A percentile compares a stretch with the other conserved stretches of the same genome.
These are phyloP conservation scores for Myotis yumanensis DNA, from an alignment of 2,113 vertebrate species.

Conservation along the genomic window DNA sequence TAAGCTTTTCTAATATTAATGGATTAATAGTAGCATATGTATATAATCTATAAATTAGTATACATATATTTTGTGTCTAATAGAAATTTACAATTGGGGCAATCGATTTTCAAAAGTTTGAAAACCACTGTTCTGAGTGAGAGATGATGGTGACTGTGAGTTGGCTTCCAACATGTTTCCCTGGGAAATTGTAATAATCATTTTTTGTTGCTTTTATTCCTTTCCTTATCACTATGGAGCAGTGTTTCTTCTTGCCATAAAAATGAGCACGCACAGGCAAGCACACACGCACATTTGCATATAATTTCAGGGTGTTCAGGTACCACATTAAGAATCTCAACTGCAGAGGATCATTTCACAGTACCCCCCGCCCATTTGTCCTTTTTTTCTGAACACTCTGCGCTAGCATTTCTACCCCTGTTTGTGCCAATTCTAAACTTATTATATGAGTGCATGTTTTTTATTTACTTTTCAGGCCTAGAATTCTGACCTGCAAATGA, in stretches of 20 bases:
- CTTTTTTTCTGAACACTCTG: not conserved
- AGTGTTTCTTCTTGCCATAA: constrained; percentile 68
- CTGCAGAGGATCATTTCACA: constrained; percentile 1
- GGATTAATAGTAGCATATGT: not conserved
- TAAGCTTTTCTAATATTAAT: not conserved
- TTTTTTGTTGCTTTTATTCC: constrained; percentile 69
- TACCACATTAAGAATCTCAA: constrained; percentile 53
- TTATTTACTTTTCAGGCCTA: not conserved
- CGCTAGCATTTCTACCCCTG: not conserved
- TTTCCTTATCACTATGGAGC: constrained; percentile 72
- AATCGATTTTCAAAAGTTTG: constrained; percentile 55
- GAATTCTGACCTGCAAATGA: constrained; percentile 21
- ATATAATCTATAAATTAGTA: constrained; percentile 31
- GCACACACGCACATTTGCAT: constrained; percentile 58
- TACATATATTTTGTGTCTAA: not conserved
- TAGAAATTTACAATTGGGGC: not conserved
- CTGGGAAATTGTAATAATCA: constrained; percentile 63
- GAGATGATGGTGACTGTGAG: not conserved
- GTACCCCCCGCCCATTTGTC: not conserved
- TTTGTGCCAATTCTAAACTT: constrained; percentile 16
- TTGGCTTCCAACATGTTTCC: constrained; percentile 50
- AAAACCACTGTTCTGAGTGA: constrained; percentile 9
- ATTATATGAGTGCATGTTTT: not conserved
- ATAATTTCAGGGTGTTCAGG: constrained; percentile 59
- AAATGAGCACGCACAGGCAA: constrained; percentile 63